Conservation (phyloP, 2,113 vertebrate genomes). For the Sclerurus mexicanus region DNA sequence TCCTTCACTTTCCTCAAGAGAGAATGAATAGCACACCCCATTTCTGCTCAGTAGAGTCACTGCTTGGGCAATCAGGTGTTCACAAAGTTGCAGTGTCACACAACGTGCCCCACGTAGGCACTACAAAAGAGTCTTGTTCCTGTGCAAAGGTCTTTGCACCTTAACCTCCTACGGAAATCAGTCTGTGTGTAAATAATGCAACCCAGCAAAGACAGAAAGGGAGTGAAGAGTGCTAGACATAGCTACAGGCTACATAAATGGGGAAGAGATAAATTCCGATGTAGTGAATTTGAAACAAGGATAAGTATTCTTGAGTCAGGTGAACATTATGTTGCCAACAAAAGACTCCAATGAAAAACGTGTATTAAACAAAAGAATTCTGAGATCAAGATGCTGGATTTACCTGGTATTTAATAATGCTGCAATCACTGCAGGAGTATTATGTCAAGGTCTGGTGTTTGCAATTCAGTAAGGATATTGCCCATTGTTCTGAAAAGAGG, state of each 20-base stretch:
- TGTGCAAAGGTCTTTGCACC: neutral
- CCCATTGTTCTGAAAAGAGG: neutral
- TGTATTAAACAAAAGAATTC: neutral
- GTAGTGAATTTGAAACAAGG: neutral
- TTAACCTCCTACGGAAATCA: neutral
- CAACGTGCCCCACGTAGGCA: rapidly evolving
- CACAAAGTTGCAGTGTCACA: neutral
- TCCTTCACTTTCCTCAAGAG: neutral
- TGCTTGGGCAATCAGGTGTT: neutral
- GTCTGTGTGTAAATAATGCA: neutral
- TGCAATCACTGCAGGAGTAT: neutral
- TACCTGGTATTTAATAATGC: neutral
- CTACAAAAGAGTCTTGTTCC: neutral
- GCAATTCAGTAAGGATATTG: neutral
- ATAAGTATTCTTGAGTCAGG: neutral
- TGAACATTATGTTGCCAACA: neutral
- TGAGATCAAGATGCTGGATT: neutral
- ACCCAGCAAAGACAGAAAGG: neutral
- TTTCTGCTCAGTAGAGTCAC: neutral
- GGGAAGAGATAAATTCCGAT: neutral
- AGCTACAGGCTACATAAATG: neutral
- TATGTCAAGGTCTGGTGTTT: neutral
- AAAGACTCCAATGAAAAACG: neutral
- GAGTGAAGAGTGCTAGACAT: neutral
- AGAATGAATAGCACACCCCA: neutral